Evolutionary conservation across 1,140 invertebrate species (phyloP), one percentile per base, ranked within the genome.

Genomic region (Thaumatotibia leucotreta): DNA sequence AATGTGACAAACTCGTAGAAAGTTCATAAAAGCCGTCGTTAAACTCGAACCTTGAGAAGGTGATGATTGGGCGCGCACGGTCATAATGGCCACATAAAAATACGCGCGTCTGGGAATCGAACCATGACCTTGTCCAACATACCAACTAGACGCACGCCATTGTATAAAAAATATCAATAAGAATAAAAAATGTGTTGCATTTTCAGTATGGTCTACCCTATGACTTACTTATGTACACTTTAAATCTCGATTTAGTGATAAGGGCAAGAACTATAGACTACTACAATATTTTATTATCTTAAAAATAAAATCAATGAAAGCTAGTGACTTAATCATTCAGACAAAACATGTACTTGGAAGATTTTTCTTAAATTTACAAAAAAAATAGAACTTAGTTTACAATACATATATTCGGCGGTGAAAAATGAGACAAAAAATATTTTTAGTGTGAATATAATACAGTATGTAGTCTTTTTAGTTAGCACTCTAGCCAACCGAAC

Each of bases 81-180:
- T 39, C 4, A 24, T 52, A 58, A 58, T 27, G 23, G 23, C 23
- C 11, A 58, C 52, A 58, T 58, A 58, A 31, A 58, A 58, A 58
- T 58, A n/a, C 23, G 52, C 52, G 23, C 24, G 52, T 58, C 52
- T 58, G 52, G 52, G 52, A 58, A 31, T 58, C 52, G 52, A 58
- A 58, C 52, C 52, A 10, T 27, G 52, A 58, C 52, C 52, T 58
- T 58, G 52, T 39, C 33, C 2, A 22, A 24, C 14, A 11, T 20
- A 17, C 63, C 35, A 29, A 64, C 20, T 33, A 33, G 5, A 33
- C 17, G 20, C 17, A 8, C 39, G 6, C 27, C 6, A 29, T 29
- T 29, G 17, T 45, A 6, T 45, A 14, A 17, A 45, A 45, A 14
- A 45, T 45, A 45, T n/a, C n/a, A 5, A 1, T 29, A 4, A 29